Base-by-base conservation (phyloP, 2,113 vertebrate species). In the Ramphastos sulfuratus region DNA sequence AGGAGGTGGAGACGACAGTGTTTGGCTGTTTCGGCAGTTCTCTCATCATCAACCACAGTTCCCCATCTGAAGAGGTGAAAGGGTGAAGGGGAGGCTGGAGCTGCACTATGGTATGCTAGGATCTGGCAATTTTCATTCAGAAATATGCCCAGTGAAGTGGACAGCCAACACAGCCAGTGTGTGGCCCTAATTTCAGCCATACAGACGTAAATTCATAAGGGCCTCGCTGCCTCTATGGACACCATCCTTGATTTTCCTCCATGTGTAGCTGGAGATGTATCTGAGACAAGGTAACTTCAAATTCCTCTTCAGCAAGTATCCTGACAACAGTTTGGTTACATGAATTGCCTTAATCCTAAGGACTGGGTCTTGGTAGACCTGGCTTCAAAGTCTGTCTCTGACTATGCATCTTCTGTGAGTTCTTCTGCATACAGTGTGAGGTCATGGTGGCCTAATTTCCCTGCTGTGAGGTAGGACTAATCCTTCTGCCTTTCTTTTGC, bases 71-170 rank as follows among this genome's bases (percentile, higher is more conserved):
- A 73, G 50, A 55, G 20, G 20, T 52, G 50, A 12, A 52, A 52
- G 23, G 50, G 50, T 52, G 50, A 52, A 52, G n/a, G n/a, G 17
- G 27, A 39, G 35, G n/a, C 44, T 67, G 65, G 24, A 91, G 28
- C 5, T 78, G 61, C 30, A 37, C 37, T 37, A 35, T 9, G 2
- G 9, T 42, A 9, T 33, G 35, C 0, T 0, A 71, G 25, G 35
- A n/a, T 59, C 56, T 59, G 42, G 23, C 42, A n/a, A 23, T n/a
- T 92, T 54, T 63, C 0, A 2, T 6, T 52, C 46, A 0, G 4
- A 74, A 81, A 50, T n/a, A 42, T 0, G 12, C 28, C 37, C 63
- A 44, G 25, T 28, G 70, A 71, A 25, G 28, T 1, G 4, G 42
- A 27, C 24, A 52, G 46, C 17, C 8, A 35, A 20, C 2, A 5